Base-by-base conservation (phyloP, 1,140 invertebrate species). In the Apis cerana region DNA sequence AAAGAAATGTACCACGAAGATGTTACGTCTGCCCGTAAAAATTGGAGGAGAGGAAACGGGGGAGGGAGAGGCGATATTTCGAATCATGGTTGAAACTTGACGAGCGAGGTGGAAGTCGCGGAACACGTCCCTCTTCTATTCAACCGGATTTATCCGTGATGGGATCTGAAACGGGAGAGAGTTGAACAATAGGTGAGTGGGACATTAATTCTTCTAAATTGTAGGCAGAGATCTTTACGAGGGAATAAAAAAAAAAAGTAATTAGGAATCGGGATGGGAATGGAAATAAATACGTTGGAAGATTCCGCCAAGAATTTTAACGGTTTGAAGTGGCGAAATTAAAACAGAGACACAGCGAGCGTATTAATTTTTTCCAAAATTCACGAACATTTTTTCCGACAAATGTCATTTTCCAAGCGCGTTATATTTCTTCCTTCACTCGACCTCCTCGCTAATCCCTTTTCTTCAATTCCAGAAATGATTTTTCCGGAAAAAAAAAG, bases 1-100 rank as follows among this genome's bases (percentile, higher is more conserved):
- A 15, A 68, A 59, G 59, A 62, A 86, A 86, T 72, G 65, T 83
- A 82, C 76, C 75, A 21, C 82, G 75, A 78, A 54, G 76, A 76
- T 70, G 72, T 69, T 56, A 76, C 56, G 54, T 50, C 19, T 52
- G 62, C 0, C 21, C 56, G 80, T 76, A 62, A 82, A 69, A 83
- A 74, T 21, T 50, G 67, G 59, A 75, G 17, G 33, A 67, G n/a
- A 43, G 21, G 43, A 12, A n/a, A 0, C 27, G 48, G 17, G 54
- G 48, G 12, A 33, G n/a, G 12, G 67, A 43, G 21, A 52, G n/a
- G 17, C 56, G 64, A 82, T 76, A 69, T 82, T 76, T 76, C 61
- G 58, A 76, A 75, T 72, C 61, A n/a, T 69, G 33, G 68, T 67
- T 8, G 50, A 59, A 67, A 56, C 56, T 59, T 65, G 54, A 17